These are phyloP conservation scores for Mallotus villosus DNA, from an alignment of 2,797 vertebrate species.

Conservation along the genomic window DNA sequence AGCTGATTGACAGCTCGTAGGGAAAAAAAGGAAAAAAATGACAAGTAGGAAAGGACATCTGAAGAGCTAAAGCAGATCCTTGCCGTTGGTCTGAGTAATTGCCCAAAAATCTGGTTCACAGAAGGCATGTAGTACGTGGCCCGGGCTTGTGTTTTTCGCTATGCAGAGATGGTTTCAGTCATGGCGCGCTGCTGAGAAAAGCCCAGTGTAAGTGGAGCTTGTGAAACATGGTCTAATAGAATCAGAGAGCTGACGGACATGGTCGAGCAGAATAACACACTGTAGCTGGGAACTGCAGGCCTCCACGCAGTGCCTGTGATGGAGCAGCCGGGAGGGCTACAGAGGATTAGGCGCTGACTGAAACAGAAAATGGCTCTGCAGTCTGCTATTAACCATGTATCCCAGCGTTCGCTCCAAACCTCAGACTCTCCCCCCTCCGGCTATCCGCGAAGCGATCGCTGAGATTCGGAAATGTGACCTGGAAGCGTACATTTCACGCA, in stretches of 20 bases:
- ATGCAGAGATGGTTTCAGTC: slow-evolving; percentile 72
- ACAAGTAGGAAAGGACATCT: slow-evolving; percentile 50
- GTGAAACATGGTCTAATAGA: slow-evolving; percentile 76
- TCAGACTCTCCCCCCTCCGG: not conserved
- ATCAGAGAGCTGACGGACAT: slow-evolving; percentile 74
- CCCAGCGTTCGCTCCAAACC: slow-evolving; percentile 38
- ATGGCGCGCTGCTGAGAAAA: slow-evolving; percentile 53
- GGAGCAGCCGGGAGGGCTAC: slow-evolving; percentile 44
- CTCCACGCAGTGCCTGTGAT: slow-evolving; percentile 41
- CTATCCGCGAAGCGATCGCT: not conserved
- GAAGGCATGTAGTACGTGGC: slow-evolving; percentile 65
- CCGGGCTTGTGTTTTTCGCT: slow-evolving; percentile 70
- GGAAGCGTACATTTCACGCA: no score
- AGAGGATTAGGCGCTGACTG: slow-evolving; percentile 70
- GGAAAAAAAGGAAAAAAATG: slow-evolving; percentile 46
- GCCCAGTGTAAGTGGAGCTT: slow-evolving; percentile 68
- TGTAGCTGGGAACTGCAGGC: slow-evolving; percentile 10
- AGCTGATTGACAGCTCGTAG: slow-evolving; percentile 73
- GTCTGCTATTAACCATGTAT: slow-evolving; percentile 57
- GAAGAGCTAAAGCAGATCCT: slow-evolving; percentile 51
- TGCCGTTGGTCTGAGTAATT: slow-evolving; percentile 77
- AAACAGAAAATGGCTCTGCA: slow-evolving; percentile 67
- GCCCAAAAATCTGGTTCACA: slow-evolving; percentile 71
- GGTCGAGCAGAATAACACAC: slow-evolving; percentile 68
- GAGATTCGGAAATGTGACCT: not conserved